phyloP scores from a whole-genome alignment of 2,888 invertebrate species.

The Himalopsyche anomala region DNA sequence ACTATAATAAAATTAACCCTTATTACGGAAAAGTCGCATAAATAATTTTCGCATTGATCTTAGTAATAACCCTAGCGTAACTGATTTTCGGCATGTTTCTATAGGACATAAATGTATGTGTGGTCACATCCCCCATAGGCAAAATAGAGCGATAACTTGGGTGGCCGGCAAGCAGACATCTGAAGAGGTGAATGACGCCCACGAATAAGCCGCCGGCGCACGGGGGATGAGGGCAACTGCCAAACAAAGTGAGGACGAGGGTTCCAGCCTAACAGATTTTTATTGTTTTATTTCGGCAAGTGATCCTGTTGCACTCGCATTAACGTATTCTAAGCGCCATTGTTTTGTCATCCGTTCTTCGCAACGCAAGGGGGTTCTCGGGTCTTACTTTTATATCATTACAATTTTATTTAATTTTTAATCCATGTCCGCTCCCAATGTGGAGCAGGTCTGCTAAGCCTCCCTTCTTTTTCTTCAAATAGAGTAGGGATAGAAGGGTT shows the following conservation, averaged over 20 bases:
- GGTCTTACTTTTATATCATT: too few species aligned
- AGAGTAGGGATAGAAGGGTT: too few species aligned
- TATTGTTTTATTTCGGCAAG: constrained; percentile 12
- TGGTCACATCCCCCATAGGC: not conserved
- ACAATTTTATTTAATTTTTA: too few species aligned
- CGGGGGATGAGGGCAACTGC: constrained; percentile 19
- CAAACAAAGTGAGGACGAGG: constrained; percentile 20
- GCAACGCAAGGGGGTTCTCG: not conserved
- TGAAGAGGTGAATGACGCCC: constrained; percentile 8
- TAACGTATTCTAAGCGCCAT: not conserved
- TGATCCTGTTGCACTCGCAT: constrained; percentile 16
- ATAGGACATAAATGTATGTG: too few species aligned
- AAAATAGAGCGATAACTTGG: not conserved
- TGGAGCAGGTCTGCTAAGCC: too few species aligned
- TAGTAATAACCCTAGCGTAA: too few species aligned
- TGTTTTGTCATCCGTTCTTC: not conserved
- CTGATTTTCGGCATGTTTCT: too few species aligned
- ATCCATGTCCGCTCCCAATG: too few species aligned
- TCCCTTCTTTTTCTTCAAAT: too few species aligned
- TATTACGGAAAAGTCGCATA: too few species aligned
- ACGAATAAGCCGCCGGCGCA: constrained; percentile 4
- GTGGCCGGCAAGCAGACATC: constrained; percentile 22
- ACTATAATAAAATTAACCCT: too few species aligned
- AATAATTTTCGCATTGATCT: too few species aligned
- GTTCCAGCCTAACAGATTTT: constrained; percentile 22